phyloP scores from a whole-genome alignment of 2,888 invertebrate species.

The Trilocha varians region DNA sequence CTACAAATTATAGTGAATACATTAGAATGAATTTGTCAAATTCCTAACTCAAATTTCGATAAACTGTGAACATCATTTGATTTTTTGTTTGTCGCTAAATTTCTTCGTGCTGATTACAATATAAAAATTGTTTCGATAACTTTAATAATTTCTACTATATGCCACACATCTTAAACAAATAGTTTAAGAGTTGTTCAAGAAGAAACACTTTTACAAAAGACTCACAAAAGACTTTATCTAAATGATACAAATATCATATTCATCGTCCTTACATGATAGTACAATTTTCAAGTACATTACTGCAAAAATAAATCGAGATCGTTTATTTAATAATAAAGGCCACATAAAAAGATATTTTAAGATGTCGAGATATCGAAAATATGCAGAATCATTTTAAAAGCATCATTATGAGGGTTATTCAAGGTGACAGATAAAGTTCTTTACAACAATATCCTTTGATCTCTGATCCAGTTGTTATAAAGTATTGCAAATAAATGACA shows the following conservation, averaged over 20 bases:
- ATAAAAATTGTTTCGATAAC: neutral
- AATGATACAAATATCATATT: too few species aligned
- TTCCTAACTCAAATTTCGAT: too few species aligned
- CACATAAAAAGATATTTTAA: constrained; percentile 9
- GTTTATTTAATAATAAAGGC: constrained; percentile 19
- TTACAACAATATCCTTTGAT: neutral
- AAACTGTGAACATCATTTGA: too few species aligned
- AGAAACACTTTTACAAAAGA: too few species aligned
- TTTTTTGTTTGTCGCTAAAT: neutral
- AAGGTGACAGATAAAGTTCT: neutral
- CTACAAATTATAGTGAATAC: too few species aligned
- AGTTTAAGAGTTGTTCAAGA: too few species aligned
- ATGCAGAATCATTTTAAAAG: constrained; percentile 15
- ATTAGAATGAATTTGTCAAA: too few species aligned
- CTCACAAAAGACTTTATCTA: too few species aligned
- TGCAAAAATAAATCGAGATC: neutral
- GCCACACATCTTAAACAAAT: neutral
- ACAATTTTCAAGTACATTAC: neutral
- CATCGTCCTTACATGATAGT: too few species aligned
- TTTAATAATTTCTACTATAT: neutral
- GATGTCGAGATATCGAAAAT: constrained; percentile 2
- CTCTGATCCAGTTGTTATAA: too few species aligned
- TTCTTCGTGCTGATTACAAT: neutral
- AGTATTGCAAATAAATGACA: too few species aligned
- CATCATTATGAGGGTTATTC: constrained; percentile 4